A percentile compares a stretch with the other conserved stretches of the same genome.
Conservation (phyloP, 2,113 vertebrate genomes). For the Petrocephalus microphthalmus region DNA sequence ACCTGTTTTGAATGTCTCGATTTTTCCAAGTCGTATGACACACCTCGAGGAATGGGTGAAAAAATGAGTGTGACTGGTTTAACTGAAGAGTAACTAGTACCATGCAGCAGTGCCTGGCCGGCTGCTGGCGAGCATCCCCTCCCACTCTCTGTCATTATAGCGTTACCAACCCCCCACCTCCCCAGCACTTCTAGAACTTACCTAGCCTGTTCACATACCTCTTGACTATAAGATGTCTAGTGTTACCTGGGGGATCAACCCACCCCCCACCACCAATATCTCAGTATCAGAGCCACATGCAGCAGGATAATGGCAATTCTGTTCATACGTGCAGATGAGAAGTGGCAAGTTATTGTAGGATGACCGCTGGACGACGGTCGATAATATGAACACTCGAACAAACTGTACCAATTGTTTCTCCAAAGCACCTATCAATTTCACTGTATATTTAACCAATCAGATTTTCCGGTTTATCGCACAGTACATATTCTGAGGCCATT, state of each 20-base stretch:
- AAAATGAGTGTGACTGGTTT: background rate
- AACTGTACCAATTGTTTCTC: background rate
- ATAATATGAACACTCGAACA: background rate
- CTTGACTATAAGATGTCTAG: background rate
- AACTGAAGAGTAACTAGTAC: background rate
- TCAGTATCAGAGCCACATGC: background rate
- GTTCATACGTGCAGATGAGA: background rate
- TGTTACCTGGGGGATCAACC: background rate
- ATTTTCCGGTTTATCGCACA: background rate
- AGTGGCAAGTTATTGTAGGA: background rate
- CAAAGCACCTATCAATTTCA: background rate
- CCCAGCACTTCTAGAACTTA: background rate
- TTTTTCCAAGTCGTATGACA: background rate
- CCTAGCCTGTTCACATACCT: background rate
- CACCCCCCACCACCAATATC: background rate
- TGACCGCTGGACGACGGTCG: background rate
- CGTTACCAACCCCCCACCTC: background rate
- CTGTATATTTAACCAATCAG: background rate
- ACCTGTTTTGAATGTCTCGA: background rate
- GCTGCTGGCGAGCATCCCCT: background rate
- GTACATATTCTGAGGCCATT: background rate
- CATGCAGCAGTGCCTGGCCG: background rate
- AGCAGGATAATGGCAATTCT: background rate
- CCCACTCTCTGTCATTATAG: background rate
- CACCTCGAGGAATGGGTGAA: background rate